These are phyloP conservation scores for Hemithea aestivaria DNA, from an alignment of 2,888 invertebrate species.

Conservation along the genomic window DNA sequence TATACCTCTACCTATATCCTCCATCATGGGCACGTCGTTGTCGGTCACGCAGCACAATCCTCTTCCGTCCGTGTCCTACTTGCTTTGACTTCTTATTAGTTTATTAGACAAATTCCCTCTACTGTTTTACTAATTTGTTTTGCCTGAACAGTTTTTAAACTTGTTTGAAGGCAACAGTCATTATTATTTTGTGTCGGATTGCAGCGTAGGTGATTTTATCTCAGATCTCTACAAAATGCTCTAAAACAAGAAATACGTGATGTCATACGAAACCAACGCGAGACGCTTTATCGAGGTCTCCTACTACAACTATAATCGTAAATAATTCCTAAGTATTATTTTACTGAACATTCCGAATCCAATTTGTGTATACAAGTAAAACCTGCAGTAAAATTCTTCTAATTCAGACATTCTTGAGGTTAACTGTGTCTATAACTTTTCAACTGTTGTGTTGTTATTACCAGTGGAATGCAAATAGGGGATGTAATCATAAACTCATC, in stretches of 20 bases:
- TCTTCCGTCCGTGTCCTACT: constrained; percentile 52
- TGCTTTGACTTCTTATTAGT: constrained; percentile 51
- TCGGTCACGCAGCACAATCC: constrained; percentile 52
- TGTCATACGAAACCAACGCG: constrained; percentile 12
- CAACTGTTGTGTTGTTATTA: no score
- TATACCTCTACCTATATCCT: no score
- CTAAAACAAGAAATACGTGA: constrained; percentile 12
- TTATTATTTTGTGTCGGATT: not conserved
- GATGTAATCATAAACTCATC: no score
- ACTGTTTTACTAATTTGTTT: constrained; percentile 10
- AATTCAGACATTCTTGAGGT: no score
- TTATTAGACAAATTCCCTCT: not conserved
- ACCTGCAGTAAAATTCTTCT: no score
- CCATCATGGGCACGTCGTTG: constrained; percentile 39
- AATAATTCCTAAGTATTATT: constrained; percentile 2
- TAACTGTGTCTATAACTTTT: no score
- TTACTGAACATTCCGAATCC: no score
- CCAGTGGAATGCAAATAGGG: no score
- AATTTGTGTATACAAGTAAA: no score
- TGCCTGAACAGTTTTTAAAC: not conserved
- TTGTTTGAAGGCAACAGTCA: constrained; percentile 1
- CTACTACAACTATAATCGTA: constrained; percentile 7
- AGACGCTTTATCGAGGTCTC: constrained; percentile 12
- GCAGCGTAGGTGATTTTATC: constrained; percentile 4
- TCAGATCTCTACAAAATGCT: constrained; percentile 2